Percentiles rank a stretch among this genome's conserved stretches.
Evolutionary conservation across 35 echinoderm and acorn worm species (phyloP).

Genomic region (Heliocidaris tuberculata): DNA sequence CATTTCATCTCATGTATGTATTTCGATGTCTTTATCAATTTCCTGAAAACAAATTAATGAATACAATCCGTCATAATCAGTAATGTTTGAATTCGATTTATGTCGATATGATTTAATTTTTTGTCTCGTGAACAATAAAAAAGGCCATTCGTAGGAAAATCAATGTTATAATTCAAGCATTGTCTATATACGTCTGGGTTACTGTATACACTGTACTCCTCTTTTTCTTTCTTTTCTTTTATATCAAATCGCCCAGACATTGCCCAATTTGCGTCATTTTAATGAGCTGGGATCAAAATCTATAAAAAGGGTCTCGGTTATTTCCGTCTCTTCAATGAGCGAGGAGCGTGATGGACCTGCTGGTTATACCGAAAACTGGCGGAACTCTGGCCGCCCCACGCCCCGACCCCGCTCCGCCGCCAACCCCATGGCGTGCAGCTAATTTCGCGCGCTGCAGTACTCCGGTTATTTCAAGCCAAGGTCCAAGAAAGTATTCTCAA

Average conservation of each 20-base stretch:
- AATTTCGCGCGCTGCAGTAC: constrained; percentile 39
- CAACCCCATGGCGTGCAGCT: constrained; percentile 21
- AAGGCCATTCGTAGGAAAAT: neutral
- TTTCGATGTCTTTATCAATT: no score
- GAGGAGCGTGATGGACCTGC: neutral
- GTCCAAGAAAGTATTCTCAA: neutral
- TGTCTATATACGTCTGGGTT: neutral
- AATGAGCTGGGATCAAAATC: constrained; percentile 18
- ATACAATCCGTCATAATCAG: neutral
- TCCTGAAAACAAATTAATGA: neutral
- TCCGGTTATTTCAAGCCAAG: constrained; percentile 13
- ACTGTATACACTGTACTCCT: neutral
- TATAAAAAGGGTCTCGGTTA: neutral
- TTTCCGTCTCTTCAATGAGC: neutral
- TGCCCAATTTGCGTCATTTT: constrained; percentile 23
- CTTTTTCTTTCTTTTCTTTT: neutral
- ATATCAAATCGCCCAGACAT: neutral
- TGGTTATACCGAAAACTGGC: neutral
- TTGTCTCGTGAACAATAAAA: neutral
- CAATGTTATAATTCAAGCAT: no score
- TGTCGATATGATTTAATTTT: neutral
- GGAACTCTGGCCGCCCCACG: neutral
- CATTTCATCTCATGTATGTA: no score
- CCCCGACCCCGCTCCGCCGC: constrained; percentile 43
- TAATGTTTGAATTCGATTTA: constrained; percentile 6